Evolutionary conservation across 1,140 invertebrate species (phyloP).

Genomic region (Protaetia brevitarsis): DNA sequence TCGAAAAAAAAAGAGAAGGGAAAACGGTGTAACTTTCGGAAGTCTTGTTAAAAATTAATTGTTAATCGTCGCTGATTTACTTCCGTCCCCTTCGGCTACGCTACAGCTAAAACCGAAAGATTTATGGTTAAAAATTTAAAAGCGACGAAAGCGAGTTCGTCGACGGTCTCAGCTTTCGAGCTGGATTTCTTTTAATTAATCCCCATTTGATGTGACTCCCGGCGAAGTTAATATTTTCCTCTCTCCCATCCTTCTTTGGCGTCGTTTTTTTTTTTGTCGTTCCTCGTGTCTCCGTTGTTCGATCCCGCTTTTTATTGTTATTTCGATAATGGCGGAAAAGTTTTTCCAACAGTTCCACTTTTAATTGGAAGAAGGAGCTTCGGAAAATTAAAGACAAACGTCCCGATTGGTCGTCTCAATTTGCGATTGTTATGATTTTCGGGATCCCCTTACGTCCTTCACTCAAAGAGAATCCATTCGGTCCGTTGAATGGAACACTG

Average conservation of each 20-base stretch:
- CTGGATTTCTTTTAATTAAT: conserved; percentile 16
- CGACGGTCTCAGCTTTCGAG: not conserved
- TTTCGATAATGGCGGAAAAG: not conserved
- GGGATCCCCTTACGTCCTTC: no score
- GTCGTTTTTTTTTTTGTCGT: not conserved
- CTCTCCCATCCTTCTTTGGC: no score
- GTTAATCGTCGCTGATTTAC: conserved; percentile 12
- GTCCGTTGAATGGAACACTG: no score
- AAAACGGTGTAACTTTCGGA: not conserved
- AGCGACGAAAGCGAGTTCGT: conserved; percentile 1
- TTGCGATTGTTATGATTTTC: no score
- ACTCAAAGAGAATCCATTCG: no score
- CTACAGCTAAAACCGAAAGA: not conserved
- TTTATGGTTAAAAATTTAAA: conserved; percentile 1
- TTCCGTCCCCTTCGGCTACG: not conserved
- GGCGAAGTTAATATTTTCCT: conserved; percentile 1
- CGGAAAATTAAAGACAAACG: not conserved
- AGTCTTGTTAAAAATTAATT: conserved; percentile 6
- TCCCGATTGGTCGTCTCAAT: no score
- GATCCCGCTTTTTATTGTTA: not conserved
- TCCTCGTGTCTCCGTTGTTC: not conserved
- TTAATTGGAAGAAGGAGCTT: not conserved
- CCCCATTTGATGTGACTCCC: conserved; percentile 10
- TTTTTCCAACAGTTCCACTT: not conserved
- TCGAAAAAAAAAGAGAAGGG: not conserved